Evolutionary conservation across 1,140 invertebrate species (phyloP).

Genomic region (Archivesica marissinica): DNA sequence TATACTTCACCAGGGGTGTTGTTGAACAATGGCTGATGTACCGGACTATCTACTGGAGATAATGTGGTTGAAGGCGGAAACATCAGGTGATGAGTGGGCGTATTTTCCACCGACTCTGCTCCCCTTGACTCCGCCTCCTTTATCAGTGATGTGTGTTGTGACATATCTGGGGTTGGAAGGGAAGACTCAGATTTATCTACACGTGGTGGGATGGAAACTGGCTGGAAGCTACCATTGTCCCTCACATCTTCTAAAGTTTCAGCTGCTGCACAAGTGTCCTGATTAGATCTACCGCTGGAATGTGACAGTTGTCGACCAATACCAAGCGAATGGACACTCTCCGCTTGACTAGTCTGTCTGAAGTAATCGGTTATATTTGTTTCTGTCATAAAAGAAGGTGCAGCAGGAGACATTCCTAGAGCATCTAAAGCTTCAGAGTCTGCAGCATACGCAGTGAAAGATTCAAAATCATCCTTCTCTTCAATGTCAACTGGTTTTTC

Average conservation of each 20-base stretch:
- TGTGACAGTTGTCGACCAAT: slow-evolving; percentile 38
- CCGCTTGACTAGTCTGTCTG: slow-evolving; percentile 48
- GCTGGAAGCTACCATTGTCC: neutral
- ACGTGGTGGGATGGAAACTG: neutral
- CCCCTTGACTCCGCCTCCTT: neutral
- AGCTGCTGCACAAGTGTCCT: neutral
- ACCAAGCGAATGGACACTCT: neutral
- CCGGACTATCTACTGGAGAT: slow-evolving; percentile 47
- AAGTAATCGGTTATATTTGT: slow-evolving; percentile 51
- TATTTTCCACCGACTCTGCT: slow-evolving; percentile 39
- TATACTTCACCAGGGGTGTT: neutral
- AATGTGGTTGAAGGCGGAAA: slow-evolving; percentile 44
- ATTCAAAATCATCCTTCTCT: slow-evolving; percentile 79
- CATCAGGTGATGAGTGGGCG: slow-evolving; percentile 73
- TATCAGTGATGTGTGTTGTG: neutral
- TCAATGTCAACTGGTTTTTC: slow-evolving; percentile 67
- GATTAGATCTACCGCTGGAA: slow-evolving; percentile 40
- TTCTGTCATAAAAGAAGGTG: slow-evolving; percentile 43
- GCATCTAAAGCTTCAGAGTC: slow-evolving; percentile 63
- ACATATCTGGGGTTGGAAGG: slow-evolving; percentile 35
- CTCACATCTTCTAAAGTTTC: slow-evolving; percentile 13
- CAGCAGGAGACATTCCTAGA: slow-evolving; percentile 66
- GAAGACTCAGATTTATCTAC: slow-evolving; percentile 15
- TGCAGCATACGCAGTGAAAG: slow-evolving; percentile 75
- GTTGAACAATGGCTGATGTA: slow-evolving; percentile 47